Evolutionary conservation across 1,140 invertebrate species (phyloP).

Genomic region (Riptortus pedestris): DNA sequence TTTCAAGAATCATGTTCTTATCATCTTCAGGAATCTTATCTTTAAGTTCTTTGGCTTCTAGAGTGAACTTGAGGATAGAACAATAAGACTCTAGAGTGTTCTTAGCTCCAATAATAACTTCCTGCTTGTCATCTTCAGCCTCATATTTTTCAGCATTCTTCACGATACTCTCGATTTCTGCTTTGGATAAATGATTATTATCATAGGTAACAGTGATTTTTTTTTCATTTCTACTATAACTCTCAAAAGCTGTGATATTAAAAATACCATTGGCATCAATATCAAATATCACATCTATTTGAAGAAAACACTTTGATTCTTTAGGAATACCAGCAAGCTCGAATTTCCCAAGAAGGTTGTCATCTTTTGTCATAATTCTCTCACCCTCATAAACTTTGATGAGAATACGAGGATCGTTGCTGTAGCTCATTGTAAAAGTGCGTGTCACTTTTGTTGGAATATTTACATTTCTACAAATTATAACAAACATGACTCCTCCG

Average conservation of each 20-base stretch:
- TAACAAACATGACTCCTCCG: slow-evolving; percentile 89
- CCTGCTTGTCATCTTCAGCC: slow-evolving; percentile 82
- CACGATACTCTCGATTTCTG: slow-evolving; percentile 96
- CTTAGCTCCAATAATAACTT: slow-evolving; percentile 76
- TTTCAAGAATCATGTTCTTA: slow-evolving; percentile 74
- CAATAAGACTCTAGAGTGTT: slow-evolving; percentile 92
- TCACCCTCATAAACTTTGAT: slow-evolving; percentile 84
- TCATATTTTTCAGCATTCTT: slow-evolving; percentile 93
- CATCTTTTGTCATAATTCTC: slow-evolving; percentile 83
- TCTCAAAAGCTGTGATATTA: slow-evolving; percentile 80
- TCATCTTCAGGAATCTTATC: slow-evolving; percentile 83
- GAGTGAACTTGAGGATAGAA: slow-evolving; percentile 93
- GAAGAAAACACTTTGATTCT: slow-evolving; percentile 86
- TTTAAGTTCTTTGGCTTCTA: slow-evolving; percentile 80
- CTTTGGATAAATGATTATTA: slow-evolving; percentile 90
- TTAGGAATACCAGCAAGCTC: slow-evolving; percentile 88
- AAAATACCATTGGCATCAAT: slow-evolving; percentile 82
- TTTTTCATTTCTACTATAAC: slow-evolving; percentile 90
- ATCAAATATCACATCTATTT: slow-evolving; percentile 89
- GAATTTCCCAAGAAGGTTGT: slow-evolving; percentile 87
- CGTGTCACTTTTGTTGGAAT: slow-evolving; percentile 93
- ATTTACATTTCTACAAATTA: slow-evolving; percentile 92
- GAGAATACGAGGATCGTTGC: slow-evolving; percentile 89
- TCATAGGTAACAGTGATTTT: slow-evolving; percentile 98
- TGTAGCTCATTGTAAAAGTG: slow-evolving; percentile 91